A percentile compares a stretch with the other conserved stretches of the same genome.
These are phyloP conservation scores for Prunella himalayana DNA, from an alignment of 2,113 vertebrate genomes.

Conservation along the genomic window DNA sequence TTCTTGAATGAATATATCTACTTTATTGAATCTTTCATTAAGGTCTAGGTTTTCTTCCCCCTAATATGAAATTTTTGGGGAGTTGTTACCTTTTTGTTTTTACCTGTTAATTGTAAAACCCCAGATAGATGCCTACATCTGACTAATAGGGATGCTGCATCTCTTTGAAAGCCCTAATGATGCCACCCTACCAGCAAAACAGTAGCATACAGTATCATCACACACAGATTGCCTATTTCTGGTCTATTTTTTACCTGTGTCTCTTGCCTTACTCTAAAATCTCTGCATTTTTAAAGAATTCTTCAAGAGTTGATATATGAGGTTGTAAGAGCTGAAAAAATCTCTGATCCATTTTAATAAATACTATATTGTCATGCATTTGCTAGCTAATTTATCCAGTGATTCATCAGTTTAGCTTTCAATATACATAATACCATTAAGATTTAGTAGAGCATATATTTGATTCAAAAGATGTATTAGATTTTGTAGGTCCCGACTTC, in stretches of 20 bases:
- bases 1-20: neutral
- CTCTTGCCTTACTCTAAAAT: neutral
- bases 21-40: neutral
- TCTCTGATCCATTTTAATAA: constrained; percentile 21
- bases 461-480: constrained; percentile 32
- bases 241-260: neutral
- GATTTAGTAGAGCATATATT: constrained; percentile 52
- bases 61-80: neutral
- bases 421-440: constrained; percentile 19
- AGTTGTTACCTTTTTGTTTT: neutral
- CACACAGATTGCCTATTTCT: neutral
- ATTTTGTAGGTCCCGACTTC: constrained; percentile 12
- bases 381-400: constrained; percentile 33
- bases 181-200: neutral
- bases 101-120: neutral
- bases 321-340: constrained; percentile 3
- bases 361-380: constrained; percentile 18
- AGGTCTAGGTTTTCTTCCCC: too few species aligned
- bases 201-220: neutral
- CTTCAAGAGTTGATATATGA: neutral
- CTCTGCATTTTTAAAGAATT: neutral
- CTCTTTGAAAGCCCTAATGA: neutral
- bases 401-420: constrained; percentile 42
- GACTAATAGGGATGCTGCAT: neutral
- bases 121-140: neutral